These are phyloP conservation scores for Indicator maculatus DNA, from an alignment of 2,113 vertebrate genomes.

Conservation along the genomic window DNA sequence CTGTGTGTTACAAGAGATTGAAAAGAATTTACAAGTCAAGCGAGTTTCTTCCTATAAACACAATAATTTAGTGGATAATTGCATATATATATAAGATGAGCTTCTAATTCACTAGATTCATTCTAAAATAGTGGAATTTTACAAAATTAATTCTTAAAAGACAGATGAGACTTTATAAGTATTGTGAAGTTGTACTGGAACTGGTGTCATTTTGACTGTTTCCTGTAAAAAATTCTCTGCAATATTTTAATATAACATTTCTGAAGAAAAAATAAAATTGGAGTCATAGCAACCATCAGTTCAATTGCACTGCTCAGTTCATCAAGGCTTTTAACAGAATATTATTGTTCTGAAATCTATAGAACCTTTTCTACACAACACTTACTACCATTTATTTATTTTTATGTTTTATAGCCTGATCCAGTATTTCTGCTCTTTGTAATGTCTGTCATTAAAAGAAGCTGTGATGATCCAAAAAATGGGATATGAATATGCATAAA, in stretches of 20 bases:
- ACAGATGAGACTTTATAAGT: background rate
- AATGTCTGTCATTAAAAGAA: conserved; percentile 15
- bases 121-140: background rate
- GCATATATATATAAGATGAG: background rate
- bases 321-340: background rate
- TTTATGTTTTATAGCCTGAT: background rate
- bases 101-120: background rate
- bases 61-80: background rate
- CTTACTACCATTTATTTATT: background rate
- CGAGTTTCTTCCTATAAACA: background rate
- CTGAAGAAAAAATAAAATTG: background rate
- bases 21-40: background rate
- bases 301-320: background rate
- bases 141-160: background rate
- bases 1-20: background rate
- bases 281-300: background rate
- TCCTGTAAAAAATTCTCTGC: background rate
- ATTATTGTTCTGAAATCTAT: background rate
- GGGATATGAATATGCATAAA: background rate
- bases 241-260: background rate
- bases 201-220: background rate
- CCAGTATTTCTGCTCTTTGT: background rate
- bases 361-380: background rate
- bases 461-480: background rate
- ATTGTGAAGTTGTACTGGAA: background rate